phyloP scores from a whole-genome alignment of 2,113 vertebrate species.

The Triplophysa rosa region DNA sequence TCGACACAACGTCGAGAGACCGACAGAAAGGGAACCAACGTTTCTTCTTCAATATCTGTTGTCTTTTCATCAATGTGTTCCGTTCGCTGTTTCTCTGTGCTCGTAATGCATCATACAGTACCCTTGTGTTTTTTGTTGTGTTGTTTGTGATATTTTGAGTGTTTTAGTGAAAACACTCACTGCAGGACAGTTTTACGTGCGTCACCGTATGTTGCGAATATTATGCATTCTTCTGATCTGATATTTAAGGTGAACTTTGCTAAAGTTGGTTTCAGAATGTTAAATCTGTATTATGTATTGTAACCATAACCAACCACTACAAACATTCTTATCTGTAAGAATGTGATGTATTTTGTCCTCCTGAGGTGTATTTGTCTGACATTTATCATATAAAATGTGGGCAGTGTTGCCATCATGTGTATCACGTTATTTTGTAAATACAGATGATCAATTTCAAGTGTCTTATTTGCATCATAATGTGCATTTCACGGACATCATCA shows the following conservation, averaged over 20 bases:
- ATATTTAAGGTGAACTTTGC: constrained; percentile 11
- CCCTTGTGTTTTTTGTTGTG: neutral
- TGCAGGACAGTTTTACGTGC: constrained; percentile 56
- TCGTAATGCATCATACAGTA: neutral
- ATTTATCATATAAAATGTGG: constrained; percentile 59
- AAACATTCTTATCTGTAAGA: constrained; percentile 66
- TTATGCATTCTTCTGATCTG: neutral
- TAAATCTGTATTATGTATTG: constrained; percentile 47
- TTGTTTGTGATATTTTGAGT: constrained; percentile 59
- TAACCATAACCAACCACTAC: constrained; percentile 55
- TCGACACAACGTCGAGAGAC: no score
- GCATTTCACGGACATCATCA: constrained; percentile 1
- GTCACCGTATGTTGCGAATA: constrained; percentile 51
- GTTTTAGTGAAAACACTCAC: constrained; percentile 27
- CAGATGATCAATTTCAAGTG: constrained; percentile 55
- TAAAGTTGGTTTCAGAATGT: constrained; percentile 55
- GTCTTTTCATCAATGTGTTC: neutral
- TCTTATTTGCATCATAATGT: constrained; percentile 13
- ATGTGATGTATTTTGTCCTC: constrained; percentile 61
- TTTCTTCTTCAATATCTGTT: constrained; percentile 4
- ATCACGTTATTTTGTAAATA: constrained; percentile 60
- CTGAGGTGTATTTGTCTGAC: constrained; percentile 59
- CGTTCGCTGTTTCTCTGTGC: constrained; percentile 1
- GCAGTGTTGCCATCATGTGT: constrained; percentile 62
- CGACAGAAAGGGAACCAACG: no score